Evolutionary conservation across 2,113 vertebrate genomes (phyloP), one percentile per base, ranked within the genome.

Genomic region (Phylloscopus trochilus): DNA sequence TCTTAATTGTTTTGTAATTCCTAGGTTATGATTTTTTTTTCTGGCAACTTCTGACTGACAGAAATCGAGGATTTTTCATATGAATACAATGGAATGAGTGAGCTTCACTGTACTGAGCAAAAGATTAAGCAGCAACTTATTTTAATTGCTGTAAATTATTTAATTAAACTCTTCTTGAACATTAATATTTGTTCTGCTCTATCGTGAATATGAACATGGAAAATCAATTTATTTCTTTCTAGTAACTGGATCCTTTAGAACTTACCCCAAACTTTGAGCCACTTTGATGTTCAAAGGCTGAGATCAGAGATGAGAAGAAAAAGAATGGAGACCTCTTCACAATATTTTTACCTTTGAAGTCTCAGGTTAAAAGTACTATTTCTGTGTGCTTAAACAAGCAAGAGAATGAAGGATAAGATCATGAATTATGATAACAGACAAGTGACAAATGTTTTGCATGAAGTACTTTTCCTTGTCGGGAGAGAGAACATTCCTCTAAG

Each of bases 341-440:
- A 70, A 85, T 88, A 86, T 39, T 96, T 97, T 88, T 96, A 88
- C 83, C 49, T 97, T 94, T 97, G 95, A 97, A 97, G 86, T 91
- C 62, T 91, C 67, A 58, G 94, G 95, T 90, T 94, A 95, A 96
- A 97, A 93, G 93, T 69, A 86, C 60, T 88, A 88, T 76, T 91
- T 89, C 64, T 94, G 52, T 94, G 95, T 96, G 92, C 82, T 96
- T 91, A 81, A 89, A 91, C 41, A 87, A 96, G 91, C 19, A 51
- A 90, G 37, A 93, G 55, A 55, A 95, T 47, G 81, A 96, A 88
- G 22, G 70, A 94, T 86, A 95, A 94, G 75, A 93, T 93, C 53
- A 68, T 93, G 78, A 94, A 94, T 96, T 97, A 93, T 83, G 88
- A 88, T 87, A 97, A 95, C 83, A 96, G 86, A 97, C 20, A 93